Evolutionary conservation across 2,888 invertebrate species (phyloP).

Genomic region (Eurois occulta): DNA sequence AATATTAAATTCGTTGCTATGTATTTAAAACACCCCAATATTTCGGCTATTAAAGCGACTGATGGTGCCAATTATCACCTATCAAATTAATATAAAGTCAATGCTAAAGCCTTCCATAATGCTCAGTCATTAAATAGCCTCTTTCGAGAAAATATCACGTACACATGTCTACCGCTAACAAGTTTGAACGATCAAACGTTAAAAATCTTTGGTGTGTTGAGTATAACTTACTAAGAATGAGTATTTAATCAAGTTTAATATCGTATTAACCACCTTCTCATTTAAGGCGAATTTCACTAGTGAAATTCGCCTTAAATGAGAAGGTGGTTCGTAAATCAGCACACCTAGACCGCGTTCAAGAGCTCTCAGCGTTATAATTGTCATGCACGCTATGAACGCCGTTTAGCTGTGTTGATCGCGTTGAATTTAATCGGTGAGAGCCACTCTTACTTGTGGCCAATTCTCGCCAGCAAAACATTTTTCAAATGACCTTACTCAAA

Average conservation of each 20-base stretch:
- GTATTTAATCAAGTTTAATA: conserved; percentile 31
- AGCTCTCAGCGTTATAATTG: neutral
- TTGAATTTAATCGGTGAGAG: neutral
- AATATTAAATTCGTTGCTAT: neutral
- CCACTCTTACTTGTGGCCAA: neutral
- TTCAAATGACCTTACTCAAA: neutral
- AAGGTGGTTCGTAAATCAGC: no score
- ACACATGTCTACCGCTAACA: conserved; percentile 60
- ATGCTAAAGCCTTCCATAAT: conserved; percentile 33
- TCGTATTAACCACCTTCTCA: neutral
- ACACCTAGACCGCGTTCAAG: neutral
- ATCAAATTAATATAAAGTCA: conserved; percentile 35
- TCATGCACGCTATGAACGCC: neutral
- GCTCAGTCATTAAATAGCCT: conserved; percentile 67
- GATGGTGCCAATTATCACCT: conserved; percentile 6
- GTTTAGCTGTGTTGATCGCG: neutral
- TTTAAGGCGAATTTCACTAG: neutral
- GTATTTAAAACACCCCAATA: neutral
- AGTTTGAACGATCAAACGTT: conserved; percentile 52
- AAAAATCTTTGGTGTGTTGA: conserved; percentile 69
- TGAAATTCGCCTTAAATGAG: no score
- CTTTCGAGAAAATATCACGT: conserved; percentile 65
- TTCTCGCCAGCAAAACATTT: neutral
- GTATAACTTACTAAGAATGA: conserved; percentile 52
- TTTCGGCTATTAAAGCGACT: neutral